Percentiles rank a stretch among this genome's conserved stretches.
Evolutionary conservation across 1,140 invertebrate genomes (phyloP).

Genomic region (Euura saliciscinereae): DNA sequence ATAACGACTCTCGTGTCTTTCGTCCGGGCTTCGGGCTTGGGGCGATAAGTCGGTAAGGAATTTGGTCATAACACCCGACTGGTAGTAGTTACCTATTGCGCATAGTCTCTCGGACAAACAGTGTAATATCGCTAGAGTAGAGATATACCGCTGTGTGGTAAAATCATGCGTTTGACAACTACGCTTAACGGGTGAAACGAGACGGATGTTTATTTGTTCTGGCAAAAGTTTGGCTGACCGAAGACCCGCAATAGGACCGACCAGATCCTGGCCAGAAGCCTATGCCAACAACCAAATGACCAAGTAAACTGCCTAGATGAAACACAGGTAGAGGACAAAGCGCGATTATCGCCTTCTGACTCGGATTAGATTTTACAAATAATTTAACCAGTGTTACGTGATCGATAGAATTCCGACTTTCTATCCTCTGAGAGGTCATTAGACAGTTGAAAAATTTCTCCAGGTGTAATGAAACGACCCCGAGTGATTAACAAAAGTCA

Average conservation of each 20-base stretch:
- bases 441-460: no score
- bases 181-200: conserved; percentile 6
- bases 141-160: not conserved
- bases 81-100: not conserved
- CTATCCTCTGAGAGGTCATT: not conserved
- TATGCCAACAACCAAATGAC: conserved; percentile 7
- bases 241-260: not conserved
- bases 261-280: not conserved
- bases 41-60: not conserved
- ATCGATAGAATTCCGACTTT: not conserved
- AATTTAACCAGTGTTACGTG: not conserved
- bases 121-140: not conserved
- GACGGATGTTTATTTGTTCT: not conserved
- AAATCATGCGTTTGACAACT: conserved; percentile 2
- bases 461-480: no score
- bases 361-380: not conserved
- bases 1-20: not conserved
- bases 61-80: not conserved
- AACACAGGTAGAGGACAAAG: conserved; percentile 1
- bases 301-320: conserved; percentile 2
- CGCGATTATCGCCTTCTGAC: not conserved
- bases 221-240: not conserved
- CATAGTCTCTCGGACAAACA: not conserved
- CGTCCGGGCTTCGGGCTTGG: not conserved
- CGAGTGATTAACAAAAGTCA: no score